phyloP scores from a whole-genome alignment of 2,797 vertebrate species.

The Hipposideros larvatus region DNA sequence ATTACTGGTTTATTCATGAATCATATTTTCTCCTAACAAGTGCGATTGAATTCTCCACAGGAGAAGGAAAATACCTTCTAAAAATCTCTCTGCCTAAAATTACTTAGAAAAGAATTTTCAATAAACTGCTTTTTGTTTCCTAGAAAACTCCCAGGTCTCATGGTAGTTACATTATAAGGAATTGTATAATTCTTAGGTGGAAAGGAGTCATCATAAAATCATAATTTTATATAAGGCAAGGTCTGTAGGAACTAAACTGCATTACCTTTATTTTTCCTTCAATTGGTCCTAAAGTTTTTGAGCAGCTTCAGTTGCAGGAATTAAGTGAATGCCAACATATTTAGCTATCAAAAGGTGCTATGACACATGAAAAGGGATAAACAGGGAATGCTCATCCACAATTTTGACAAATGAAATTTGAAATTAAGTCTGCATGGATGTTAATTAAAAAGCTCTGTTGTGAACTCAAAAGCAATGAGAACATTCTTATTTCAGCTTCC shows the following conservation, averaged over 20 bases:
- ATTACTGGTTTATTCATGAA: conserved; percentile 74
- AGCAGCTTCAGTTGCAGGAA: neutral
- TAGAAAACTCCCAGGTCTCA: conserved; percentile 56
- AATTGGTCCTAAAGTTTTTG: conserved; percentile 3
- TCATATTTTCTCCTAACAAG: conserved; percentile 73
- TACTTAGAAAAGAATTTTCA: conserved; percentile 49
- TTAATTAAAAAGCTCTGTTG: conserved; percentile 68
- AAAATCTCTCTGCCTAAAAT: conserved; percentile 65
- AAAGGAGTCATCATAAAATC: conserved; percentile 45
- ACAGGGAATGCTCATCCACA: neutral
- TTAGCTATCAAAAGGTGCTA: conserved; percentile 45
- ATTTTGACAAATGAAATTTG: conserved; percentile 14
- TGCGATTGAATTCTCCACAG: conserved; percentile 66
- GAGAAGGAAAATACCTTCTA: conserved; percentile 72
- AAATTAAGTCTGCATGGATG: conserved; percentile 33
- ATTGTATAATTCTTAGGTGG: conserved; percentile 60
- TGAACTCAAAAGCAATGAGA: conserved; percentile 16
- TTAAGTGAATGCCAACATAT: conserved; percentile 56
- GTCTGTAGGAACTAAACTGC: conserved; percentile 28
- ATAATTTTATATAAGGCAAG: conserved; percentile 35
- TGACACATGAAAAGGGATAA: neutral
- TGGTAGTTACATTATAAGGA: conserved; percentile 26
- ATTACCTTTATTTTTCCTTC: conserved; percentile 40
- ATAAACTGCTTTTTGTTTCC: conserved; percentile 67
- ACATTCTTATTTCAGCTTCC: neutral